A percentile compares a stretch with the other conserved stretches of the same genome.
Evolutionary conservation across 2,113 vertebrate species (phyloP).

Genomic region (Podiceps cristatus): DNA sequence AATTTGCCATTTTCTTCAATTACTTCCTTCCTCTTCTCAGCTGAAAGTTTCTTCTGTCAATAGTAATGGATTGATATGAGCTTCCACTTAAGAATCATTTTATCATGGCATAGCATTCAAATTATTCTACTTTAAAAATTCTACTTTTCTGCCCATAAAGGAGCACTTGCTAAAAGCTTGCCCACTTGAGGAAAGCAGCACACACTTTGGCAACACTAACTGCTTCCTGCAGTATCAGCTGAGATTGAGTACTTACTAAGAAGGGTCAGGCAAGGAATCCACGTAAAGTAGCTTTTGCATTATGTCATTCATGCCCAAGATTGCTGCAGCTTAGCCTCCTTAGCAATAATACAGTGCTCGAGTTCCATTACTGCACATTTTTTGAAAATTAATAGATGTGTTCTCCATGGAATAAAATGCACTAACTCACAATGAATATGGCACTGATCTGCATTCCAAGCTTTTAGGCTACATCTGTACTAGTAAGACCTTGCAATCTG

Average conservation of each 20-base stretch:
- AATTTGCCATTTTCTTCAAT: neutral
- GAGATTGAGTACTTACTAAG: neutral
- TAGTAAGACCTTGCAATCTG: neutral
- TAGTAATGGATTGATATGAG: neutral
- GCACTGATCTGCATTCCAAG: neutral
- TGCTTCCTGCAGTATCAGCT: neutral
- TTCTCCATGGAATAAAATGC: neutral
- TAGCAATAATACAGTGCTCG: neutral
- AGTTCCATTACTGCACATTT: neutral
- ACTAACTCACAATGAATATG: fast-evolving
- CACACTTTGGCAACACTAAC: neutral
- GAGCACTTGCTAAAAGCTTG: neutral
- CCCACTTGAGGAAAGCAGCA: neutral
- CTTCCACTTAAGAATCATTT: neutral
- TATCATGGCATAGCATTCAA: neutral
- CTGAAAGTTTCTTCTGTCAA: neutral
- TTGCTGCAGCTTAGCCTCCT: neutral
- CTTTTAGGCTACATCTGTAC: neutral
- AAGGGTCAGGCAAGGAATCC: neutral
- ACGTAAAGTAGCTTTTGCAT: neutral
- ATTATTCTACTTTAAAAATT: neutral
- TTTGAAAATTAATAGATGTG: neutral
- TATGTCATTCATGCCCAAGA: neutral
- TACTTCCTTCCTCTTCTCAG: neutral
- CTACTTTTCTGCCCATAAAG: neutral